Conservation (phyloP, 1,140 invertebrate species). For the Bombus superbus region DNA sequence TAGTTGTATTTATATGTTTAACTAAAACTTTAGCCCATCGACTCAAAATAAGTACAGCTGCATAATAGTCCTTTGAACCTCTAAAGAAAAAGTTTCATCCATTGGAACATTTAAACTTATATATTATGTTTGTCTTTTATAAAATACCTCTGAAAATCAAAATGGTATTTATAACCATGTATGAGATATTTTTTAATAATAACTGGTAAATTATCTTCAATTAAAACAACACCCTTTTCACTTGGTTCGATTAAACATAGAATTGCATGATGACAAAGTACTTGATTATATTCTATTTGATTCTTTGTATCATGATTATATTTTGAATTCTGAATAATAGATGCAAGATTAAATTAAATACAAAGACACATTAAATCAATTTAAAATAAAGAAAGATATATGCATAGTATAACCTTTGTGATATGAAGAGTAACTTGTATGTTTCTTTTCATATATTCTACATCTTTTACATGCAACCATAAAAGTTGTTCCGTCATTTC, state of each 20-base stretch:
- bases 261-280: constrained; percentile 68
- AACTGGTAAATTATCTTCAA: constrained; percentile 60
- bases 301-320: not conserved
- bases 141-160: constrained; percentile 64
- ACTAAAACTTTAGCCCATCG: constrained; percentile 62
- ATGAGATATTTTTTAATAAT: constrained; percentile 56
- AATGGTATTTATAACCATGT: constrained; percentile 63
- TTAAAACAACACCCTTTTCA: constrained; percentile 65
- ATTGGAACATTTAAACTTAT: not conserved
- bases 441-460: constrained; percentile 61
- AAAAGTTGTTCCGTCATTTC: constrained; percentile 59
- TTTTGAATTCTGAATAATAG: constrained; percentile 6
- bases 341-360: constrained; percentile 4
- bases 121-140: not conserved
- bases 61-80: constrained; percentile 49
- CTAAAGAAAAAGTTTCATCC: constrained; percentile 40
- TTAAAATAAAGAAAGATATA: not conserved
- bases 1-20: constrained; percentile 54
- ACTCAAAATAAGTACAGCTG: constrained; percentile 64
- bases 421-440: constrained; percentile 65
- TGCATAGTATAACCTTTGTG: constrained; percentile 55
- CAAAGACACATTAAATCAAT: constrained; percentile 3
- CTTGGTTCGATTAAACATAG: constrained; percentile 71
- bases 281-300: constrained; percentile 3
- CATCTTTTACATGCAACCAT: constrained; percentile 51